Evolutionary conservation across 1,140 invertebrate species (phyloP), one percentile per base, ranked within the genome.

Genomic region (Wasmannia auropunctata): DNA sequence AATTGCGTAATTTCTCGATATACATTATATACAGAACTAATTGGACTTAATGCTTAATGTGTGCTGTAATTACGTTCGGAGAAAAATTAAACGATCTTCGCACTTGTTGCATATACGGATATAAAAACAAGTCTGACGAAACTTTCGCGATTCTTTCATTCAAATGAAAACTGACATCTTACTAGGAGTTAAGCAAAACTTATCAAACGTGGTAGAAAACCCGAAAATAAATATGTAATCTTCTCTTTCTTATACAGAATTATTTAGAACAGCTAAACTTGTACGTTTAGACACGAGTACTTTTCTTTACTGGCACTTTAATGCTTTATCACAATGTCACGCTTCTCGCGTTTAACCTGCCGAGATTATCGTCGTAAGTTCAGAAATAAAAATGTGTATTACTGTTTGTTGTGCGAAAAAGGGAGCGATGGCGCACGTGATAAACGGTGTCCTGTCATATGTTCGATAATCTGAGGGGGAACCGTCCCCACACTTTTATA

Each of bases 401-500:
- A 60, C 40, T 72, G 31, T 80, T 80, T 80, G 60, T 69, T 65
- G 46, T 69, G 43, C 63, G 46, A 67, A 56, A n/a, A 54, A 43
- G 67, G 67, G 67, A 49, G 5, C 28, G 79, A 83, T 83, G 79
- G 51, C 72, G 43, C 16, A n/a, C 56, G 40, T 37, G 83, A 85
- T 85, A 85, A 85, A 74, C 8, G n/a, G 40, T 54, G 49, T 72
- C 65, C 79, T 46, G 79, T 83, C 79, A 72, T 72, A 83, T 83
- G 79, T 72, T 83, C 79, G 67, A 74, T 83, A 83, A 83, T 83
- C 79, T 83, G 25, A 46, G 22, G 67, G 62, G 22, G 67, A 79
- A 74, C 77, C 85, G 67, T 60, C 10, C 22, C 72, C 19, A 79
- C 19, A 79, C 81, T 87, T 90, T 89, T 75, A 89, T 70, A 86